phyloP scores from a whole-genome alignment of 2,797 vertebrate genomes.

The Etheostoma perlongum region DNA sequence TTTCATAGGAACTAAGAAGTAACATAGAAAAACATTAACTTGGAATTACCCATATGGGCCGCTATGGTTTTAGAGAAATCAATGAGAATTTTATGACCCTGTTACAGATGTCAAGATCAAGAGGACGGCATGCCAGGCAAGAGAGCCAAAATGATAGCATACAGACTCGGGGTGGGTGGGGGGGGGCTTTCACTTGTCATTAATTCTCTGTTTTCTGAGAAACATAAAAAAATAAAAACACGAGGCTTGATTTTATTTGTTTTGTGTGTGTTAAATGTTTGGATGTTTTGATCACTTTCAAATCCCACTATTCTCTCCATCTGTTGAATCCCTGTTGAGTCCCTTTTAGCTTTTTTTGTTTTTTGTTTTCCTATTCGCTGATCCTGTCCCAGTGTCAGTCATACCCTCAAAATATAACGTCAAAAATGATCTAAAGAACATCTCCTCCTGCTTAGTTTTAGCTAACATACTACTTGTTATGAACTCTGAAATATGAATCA shows the following conservation, averaged over 20 bases:
- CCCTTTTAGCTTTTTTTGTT: too few species aligned
- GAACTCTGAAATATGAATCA: too few species aligned
- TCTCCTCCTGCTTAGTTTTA: too few species aligned
- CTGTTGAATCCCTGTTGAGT: too few species aligned
- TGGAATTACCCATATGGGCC: constrained; percentile 9
- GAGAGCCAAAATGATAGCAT: constrained; percentile 37
- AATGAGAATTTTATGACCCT: constrained; percentile 28
- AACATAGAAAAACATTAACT: constrained; percentile 8
- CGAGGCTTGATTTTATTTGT: constrained; percentile 7
- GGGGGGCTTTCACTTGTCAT: constrained; percentile 10
- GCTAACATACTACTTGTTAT: too few species aligned
- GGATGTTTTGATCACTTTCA: background rate
- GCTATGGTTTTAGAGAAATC: constrained; percentile 34
- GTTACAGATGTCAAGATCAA: constrained; percentile 39
- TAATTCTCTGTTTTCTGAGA: constrained; percentile 32
- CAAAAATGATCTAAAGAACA: too few species aligned
- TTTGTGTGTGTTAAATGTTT: background rate
- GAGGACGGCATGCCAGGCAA: constrained; percentile 9
- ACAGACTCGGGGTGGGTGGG: background rate
- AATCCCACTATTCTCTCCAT: too few species aligned
- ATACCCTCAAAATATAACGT: too few species aligned
- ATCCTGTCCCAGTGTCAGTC: too few species aligned
- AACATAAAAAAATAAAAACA: constrained; percentile 12
- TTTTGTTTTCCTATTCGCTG: too few species aligned
- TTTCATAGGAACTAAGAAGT: constrained; percentile 17